These are phyloP conservation scores for Epicampocera succincta DNA, from an alignment of 2,888 invertebrate species.

Conservation along the genomic window DNA sequence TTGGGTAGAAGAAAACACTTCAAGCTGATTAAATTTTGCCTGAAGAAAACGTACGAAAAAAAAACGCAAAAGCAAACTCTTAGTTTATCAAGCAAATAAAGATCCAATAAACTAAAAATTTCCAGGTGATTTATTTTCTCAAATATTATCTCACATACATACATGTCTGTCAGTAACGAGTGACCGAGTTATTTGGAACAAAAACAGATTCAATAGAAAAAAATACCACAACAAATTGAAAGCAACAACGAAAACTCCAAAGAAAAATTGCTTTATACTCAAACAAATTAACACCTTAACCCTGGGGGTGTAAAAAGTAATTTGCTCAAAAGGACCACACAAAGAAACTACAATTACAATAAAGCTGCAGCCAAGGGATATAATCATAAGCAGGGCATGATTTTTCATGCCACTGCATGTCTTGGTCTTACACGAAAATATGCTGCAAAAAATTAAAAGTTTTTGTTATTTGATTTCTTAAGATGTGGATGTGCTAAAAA, in stretches of 20 bases:
- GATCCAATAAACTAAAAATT: background rate
- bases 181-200: too few relatives aligned
- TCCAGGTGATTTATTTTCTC: background rate
- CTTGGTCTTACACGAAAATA: background rate
- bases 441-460: too few relatives aligned
- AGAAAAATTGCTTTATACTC: slow-evolving; percentile 33
- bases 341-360: slow-evolving; percentile 3
- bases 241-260: background rate
- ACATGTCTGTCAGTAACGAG: background rate
- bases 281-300: slow-evolving; percentile 58
- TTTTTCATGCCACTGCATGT: too few relatives aligned
- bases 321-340: slow-evolving; percentile 14
- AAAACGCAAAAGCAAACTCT: background rate
- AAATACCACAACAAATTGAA: background rate
- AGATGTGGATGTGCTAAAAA: too few relatives aligned
- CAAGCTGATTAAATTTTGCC: slow-evolving; percentile 13
- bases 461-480: too few relatives aligned
- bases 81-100: background rate
- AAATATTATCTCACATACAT: background rate
- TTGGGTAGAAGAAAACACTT: slow-evolving; percentile 11
- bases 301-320: slow-evolving; percentile 34
- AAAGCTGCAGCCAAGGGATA: slow-evolving; percentile 3
- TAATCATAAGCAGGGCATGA: too few relatives aligned
- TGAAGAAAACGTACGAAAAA: background rate
- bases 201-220: too few relatives aligned